These are phyloP conservation scores for Calypte anna DNA, from an alignment of 2,113 vertebrate species.

Conservation along the genomic window DNA sequence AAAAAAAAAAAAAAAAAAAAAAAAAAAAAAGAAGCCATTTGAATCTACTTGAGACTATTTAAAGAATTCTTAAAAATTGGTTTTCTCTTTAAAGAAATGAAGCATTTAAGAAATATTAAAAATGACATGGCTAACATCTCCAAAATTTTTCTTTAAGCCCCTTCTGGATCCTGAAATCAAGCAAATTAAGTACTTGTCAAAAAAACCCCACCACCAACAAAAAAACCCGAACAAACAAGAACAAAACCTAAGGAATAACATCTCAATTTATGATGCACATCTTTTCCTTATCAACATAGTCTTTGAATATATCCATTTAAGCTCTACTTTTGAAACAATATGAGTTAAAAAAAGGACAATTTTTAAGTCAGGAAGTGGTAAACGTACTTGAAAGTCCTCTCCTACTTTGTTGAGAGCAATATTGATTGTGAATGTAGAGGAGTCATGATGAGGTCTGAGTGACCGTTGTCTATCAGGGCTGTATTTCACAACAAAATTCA, in stretches of 20 bases:
- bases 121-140: background rate
- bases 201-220: background rate
- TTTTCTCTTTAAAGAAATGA: background rate
- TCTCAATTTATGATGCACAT: background rate
- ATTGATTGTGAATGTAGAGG: conserved; percentile 98
- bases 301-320: background rate
- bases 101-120: background rate
- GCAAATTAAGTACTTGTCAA: background rate
- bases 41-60: background rate
- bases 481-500: conserved; percentile 99
- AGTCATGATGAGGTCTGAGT: conserved; percentile 92
- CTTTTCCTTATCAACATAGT: background rate
- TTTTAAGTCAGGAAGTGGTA: background rate
- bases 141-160: background rate
- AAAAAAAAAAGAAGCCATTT: background rate
- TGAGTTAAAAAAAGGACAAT: background rate
- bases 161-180: background rate
- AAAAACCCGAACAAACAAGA: no score
- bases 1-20: background rate
- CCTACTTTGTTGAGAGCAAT: conserved; percentile 95
- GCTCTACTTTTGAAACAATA: background rate
- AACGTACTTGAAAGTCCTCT: conserved; percentile 87
- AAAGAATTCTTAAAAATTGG: background rate
- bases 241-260: background rate
- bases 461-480: conserved; percentile 89